Evolutionary conservation across 92 coral and sea anemone species (phyloP).

Genomic region (Epizoanthus illoricatus): DNA sequence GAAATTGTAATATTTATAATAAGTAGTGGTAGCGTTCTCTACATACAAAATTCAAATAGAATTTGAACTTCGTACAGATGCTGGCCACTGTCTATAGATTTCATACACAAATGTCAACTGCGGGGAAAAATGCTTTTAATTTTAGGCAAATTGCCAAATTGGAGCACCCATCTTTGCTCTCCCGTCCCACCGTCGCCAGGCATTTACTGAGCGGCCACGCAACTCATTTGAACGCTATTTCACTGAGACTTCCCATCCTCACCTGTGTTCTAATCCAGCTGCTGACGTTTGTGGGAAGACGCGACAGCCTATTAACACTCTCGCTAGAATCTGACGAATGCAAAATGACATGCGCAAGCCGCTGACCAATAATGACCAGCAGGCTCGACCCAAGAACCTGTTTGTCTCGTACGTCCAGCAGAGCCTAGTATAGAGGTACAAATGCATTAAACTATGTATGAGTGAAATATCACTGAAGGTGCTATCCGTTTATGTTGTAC

Average conservation of each 20-base stretch:
- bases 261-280: constrained; percentile 98
- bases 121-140: no score
- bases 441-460: neutral
- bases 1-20: no score
- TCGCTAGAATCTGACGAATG: constrained; percentile 78
- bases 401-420: constrained; percentile 82
- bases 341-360: constrained; percentile 76
- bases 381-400: constrained; percentile 63
- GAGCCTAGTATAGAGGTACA: constrained; percentile 48
- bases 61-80: no score
- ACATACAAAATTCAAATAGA: no score
- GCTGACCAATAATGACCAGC: constrained; percentile 87
- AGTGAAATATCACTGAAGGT: no score
- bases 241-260: neutral
- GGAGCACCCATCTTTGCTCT: no score
- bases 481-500: neutral
- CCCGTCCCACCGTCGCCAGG: no score
- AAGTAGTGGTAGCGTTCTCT: no score
- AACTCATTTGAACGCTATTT: neutral
- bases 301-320: constrained; percentile 83
- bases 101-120: no score
- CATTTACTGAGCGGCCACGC: no score
- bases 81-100: no score
- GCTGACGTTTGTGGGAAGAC: constrained; percentile 86
- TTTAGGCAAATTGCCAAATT: no score